These are phyloP conservation scores for Percopsis omiscomaycus DNA, from an alignment of 2,797 vertebrate species.

Conservation along the genomic window DNA sequence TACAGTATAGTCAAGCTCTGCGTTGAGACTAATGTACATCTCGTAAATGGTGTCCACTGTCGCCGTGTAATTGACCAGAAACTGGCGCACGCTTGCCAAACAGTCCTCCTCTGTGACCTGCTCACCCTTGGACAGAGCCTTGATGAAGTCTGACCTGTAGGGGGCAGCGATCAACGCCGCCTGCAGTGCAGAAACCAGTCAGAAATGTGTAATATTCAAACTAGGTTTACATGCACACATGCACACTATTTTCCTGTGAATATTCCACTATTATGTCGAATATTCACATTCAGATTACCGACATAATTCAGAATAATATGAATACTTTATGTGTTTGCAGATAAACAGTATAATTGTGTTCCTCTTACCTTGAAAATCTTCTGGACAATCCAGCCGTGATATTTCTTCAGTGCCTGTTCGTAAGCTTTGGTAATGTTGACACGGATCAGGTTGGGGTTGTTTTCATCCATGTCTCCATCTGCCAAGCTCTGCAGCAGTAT, in stretches of 20 bases:
- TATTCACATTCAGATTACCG: not conserved
- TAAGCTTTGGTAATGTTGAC: slow-evolving; percentile 94
- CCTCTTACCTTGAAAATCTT: slow-evolving; percentile 88
- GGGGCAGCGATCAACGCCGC: slow-evolving; percentile 86
- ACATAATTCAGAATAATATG: not conserved
- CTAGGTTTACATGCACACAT: too few relatives aligned
- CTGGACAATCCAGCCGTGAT: slow-evolving; percentile 93
- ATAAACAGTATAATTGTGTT: not conserved
- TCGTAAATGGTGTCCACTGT: slow-evolving; percentile 92
- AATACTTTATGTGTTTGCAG: not conserved
- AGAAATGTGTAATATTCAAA: not conserved
- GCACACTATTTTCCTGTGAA: too few relatives aligned
- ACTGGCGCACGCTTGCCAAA: slow-evolving; percentile 85
- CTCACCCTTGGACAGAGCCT: slow-evolving; percentile 90
- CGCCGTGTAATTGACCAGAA: slow-evolving; percentile 83
- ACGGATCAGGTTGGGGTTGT: slow-evolving; percentile 88
- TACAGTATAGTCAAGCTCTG: slow-evolving; percentile 91
- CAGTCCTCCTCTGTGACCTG: slow-evolving; percentile 89
- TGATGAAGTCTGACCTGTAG: slow-evolving; percentile 90
- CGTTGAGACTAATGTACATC: slow-evolving; percentile 88
- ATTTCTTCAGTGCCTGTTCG: slow-evolving; percentile 87
- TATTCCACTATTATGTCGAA: too few relatives aligned
- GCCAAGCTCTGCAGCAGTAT: slow-evolving; percentile 92
- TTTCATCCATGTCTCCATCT: slow-evolving; percentile 88
- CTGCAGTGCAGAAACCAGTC: slow-evolving; percentile 60